Evolutionary conservation across 2,113 vertebrate species (phyloP), one percentile per base, ranked within the genome.

Genomic region (Pygoscelis antarcticus): DNA sequence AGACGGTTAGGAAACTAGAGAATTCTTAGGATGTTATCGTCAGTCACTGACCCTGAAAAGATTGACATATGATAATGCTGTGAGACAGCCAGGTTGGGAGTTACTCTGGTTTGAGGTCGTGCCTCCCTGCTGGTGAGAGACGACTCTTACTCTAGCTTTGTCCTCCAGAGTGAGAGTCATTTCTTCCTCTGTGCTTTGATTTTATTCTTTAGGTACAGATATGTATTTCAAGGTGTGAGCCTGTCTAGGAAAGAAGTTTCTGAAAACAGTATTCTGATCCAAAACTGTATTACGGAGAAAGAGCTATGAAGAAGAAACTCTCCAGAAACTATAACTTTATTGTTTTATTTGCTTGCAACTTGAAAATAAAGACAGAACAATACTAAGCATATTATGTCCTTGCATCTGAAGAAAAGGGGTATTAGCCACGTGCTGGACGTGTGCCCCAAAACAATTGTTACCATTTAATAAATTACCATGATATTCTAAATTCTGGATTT

Each of bases 1-100:
- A 92, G 57, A 32, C 46, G 57, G 75, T 90, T 86, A 60, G 27
- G 61, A 79, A 95, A 76, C 25, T 14, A 57, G 91, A 94, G 76
- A 76, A 79, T 91, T 76, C 47, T 69, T 79, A 46, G 52, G 44
- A 36, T 84, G 40, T 54, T 82, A 46, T 75, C 7, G 2, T 65
- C 81, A 89, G 61, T 44, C 89, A 62, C 20, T 96, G 89, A 96
- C 70, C 83, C 84, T n/a, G 86, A 11, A 82, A 87, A 92, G 93
- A 89, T 2, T 96, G 94, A 70, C 64, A 27, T 57, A 29, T 69
- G 57, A 54, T 84, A 95, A 89, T 32, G 2, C 11, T 29, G 27
- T 38, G 87, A 87, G 77, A 85, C 89, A 94, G 72, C 61, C 61
- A 89, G 74, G 36, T 65, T 91, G 78, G 65, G 80, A 91, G 30